Evolutionary conservation across 2,888 invertebrate species (phyloP).

Genomic region (Andrena fulva): DNA sequence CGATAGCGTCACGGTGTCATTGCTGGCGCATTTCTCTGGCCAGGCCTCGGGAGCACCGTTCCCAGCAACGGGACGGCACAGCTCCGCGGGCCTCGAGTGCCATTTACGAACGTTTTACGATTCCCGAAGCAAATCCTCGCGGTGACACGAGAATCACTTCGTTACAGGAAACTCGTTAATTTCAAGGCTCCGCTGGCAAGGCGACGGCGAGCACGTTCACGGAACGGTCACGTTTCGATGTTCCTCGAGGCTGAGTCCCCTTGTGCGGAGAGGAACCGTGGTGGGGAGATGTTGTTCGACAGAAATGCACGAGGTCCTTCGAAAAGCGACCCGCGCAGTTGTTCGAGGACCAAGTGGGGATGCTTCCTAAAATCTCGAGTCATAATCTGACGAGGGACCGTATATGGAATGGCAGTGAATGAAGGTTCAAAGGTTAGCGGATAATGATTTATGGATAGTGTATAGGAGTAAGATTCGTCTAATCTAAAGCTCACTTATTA

Average conservation of each 20-base stretch:
- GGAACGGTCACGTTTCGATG: neutral
- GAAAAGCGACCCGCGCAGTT: too few species aligned
- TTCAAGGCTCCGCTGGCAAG: neutral
- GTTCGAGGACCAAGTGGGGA: too few species aligned
- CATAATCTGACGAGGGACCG: too few species aligned
- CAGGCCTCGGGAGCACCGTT: neutral
- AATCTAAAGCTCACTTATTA: too few species aligned
- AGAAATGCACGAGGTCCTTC: too few species aligned
- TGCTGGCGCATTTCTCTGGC: neutral
- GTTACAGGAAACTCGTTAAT: constrained; percentile 8
- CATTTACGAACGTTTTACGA: neutral
- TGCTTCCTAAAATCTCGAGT: too few species aligned
- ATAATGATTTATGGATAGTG: too few species aligned
- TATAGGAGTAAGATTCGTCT: too few species aligned
- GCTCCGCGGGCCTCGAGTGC: neutral
- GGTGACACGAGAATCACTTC: neutral
- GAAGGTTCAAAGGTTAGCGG: too few species aligned
- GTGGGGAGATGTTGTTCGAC: neutral
- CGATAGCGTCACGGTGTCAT: neutral
- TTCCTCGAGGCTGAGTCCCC: neutral
- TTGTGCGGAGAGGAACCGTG: neutral
- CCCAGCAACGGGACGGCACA: neutral
- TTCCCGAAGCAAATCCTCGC: neutral
- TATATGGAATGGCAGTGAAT: too few species aligned
- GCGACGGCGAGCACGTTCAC: neutral